Percentiles rank a stretch among this genome's conserved stretches.
Evolutionary conservation across 2,888 invertebrate species (phyloP).

Genomic region (Heliconius sara): DNA sequence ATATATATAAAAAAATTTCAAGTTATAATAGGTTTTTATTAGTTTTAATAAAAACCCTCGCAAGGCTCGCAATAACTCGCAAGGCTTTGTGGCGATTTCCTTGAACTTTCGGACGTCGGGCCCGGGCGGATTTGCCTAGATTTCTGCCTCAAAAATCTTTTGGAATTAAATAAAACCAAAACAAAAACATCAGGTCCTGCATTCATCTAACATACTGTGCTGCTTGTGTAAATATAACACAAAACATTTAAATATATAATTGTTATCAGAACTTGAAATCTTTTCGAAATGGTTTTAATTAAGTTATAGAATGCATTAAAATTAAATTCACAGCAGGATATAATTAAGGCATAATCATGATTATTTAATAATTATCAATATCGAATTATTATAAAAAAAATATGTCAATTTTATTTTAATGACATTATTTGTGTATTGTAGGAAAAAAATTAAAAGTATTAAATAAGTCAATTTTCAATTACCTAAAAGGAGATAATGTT

Average conservation of each 20-base stretch:
- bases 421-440: not conserved
- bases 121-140: not conserved
- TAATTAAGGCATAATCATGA: conserved; percentile 14
- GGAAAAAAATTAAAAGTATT: not conserved
- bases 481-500: conserved; percentile 23
- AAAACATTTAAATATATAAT: conserved; percentile 18
- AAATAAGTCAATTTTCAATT: conserved; percentile 30
- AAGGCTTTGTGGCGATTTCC: conserved; percentile 3
- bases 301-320: conserved; percentile 16
- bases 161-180: not conserved
- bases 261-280: conserved; percentile 8
- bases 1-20: too few species aligned
- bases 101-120: conserved; percentile 23
- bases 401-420: conserved; percentile 10
- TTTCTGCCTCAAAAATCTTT: not conserved
- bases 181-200: not conserved
- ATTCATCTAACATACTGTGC: not conserved
- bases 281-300: conserved; percentile 10
- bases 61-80: too few species aligned
- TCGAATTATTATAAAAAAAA: conserved; percentile 12
- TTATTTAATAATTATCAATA: not conserved
- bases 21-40: not conserved
- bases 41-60: not conserved
- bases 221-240: not conserved
- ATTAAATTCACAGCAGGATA: conserved; percentile 17